phyloP scores from a whole-genome alignment of 2,888 invertebrate species.

The Mystacides longicornis region DNA sequence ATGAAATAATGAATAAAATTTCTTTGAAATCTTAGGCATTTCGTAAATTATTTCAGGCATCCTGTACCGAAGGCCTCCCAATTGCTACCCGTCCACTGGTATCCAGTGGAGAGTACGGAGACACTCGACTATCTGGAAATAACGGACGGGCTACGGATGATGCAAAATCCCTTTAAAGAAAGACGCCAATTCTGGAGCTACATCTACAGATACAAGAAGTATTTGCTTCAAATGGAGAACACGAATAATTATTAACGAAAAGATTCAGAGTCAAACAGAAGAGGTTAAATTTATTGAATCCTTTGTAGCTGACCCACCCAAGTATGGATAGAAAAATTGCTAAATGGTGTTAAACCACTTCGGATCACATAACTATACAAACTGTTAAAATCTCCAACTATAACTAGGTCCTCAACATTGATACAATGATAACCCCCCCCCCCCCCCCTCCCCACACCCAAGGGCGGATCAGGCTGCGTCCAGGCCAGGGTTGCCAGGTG shows the following conservation, averaged over 20 bases:
- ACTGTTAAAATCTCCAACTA: too few relatives aligned
- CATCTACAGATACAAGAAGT: not conserved
- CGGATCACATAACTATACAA: too few relatives aligned
- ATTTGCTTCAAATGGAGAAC: not conserved
- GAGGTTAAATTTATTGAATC: too few relatives aligned
- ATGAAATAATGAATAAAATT: not conserved
- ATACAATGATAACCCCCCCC: too few relatives aligned
- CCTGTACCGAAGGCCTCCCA: slow-evolving; percentile 16
- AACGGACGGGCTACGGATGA: slow-evolving; percentile 13
- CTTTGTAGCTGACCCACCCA: too few relatives aligned
- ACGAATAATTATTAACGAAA: not conserved
- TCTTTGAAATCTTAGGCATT: not conserved
- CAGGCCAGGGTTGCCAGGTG: too few relatives aligned
- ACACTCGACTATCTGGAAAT: slow-evolving; percentile 18
- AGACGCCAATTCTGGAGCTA: slow-evolving; percentile 18
- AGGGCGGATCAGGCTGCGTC: too few relatives aligned
- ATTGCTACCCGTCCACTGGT: slow-evolving; percentile 17
- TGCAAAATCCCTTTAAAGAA: slow-evolving; percentile 13
- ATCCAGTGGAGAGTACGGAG: slow-evolving; percentile 16
- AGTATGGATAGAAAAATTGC: too few relatives aligned
- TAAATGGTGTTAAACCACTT: too few relatives aligned
- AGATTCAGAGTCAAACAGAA: too few relatives aligned
- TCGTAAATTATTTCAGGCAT: slow-evolving; percentile 25
- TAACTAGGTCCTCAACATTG: too few relatives aligned
- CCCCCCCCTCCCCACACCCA: too few relatives aligned